A percentile compares a stretch with the other conserved stretches of the same genome.
Conservation (phyloP, 1,140 invertebrate genomes). For the Drosophila insularis region DNA sequence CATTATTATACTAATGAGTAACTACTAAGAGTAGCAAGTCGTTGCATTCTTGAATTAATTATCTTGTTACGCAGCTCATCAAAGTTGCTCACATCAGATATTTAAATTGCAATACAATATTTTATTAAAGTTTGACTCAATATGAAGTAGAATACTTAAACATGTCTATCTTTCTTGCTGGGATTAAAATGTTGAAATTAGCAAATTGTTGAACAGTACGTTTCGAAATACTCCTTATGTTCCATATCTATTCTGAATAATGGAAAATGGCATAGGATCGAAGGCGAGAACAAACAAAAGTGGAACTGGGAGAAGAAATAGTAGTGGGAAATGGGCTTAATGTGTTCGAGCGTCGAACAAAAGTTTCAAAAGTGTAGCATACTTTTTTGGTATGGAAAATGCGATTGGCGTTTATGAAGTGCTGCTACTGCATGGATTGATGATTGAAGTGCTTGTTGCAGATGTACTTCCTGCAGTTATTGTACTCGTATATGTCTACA, state of each 20-base stretch:
- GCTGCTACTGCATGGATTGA: constrained; percentile 50
- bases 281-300: constrained; percentile 1
- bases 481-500: constrained; percentile 10
- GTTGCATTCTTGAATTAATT: no score
- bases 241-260: constrained; percentile 48
- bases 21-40: no score
- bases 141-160: no score
- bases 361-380: constrained; percentile 33
- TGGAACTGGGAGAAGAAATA: neutral
- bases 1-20: neutral
- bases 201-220: constrained; percentile 13
- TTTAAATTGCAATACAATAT: no score
- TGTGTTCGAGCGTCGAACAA: constrained; percentile 17
- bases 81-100: no score
- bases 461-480: constrained; percentile 19
- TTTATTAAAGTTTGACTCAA: no score
- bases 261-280: constrained; percentile 26
- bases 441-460: constrained; percentile 67
- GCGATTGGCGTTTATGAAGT: constrained; percentile 41
- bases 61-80: no score
- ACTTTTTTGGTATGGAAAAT: constrained; percentile 42
- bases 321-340: constrained; percentile 45
- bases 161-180: no score
- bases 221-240: constrained; percentile 9
- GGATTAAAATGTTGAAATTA: neutral